These are phyloP conservation scores for Metalampra italica DNA, from an alignment of 2,888 invertebrate species.

Conservation along the genomic window DNA sequence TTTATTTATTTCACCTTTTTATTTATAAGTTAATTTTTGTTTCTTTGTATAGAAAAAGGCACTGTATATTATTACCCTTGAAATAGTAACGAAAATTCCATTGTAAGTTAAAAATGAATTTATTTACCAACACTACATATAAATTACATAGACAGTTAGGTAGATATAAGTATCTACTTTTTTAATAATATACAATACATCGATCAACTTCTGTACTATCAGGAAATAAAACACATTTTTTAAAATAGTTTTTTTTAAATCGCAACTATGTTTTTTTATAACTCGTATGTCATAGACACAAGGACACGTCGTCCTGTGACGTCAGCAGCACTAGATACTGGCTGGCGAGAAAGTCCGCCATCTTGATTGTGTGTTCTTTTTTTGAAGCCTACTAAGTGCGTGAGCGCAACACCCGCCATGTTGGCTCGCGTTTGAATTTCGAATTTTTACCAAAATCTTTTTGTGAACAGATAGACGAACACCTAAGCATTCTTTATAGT, in stretches of 20 bases:
- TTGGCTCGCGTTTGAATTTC: conserved; percentile 43
- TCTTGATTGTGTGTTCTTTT: conserved; percentile 70
- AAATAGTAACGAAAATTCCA: neutral
- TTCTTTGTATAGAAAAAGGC: conserved; percentile 9
- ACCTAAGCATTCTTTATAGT: too few relatives aligned
- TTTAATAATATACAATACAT: too few relatives aligned
- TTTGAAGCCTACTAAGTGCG: conserved; percentile 72
- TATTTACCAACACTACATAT: neutral
- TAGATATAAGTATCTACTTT: too few relatives aligned
- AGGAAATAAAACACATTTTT: too few relatives aligned
- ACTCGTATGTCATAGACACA: conserved; percentile 38
- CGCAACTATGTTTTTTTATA: neutral
- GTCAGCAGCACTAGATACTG: conserved; percentile 73
- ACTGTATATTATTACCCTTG: neutral
- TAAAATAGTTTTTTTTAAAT: too few relatives aligned
- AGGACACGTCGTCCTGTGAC: conserved; percentile 74
- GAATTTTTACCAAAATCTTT: conserved; percentile 12
- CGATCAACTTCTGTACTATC: too few relatives aligned
- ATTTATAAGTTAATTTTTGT: conserved; percentile 15
- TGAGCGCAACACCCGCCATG: conserved; percentile 52
- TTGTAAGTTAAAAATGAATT: neutral
- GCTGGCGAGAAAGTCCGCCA: conserved; percentile 74
- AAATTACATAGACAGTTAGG: too few relatives aligned
- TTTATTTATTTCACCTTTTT: conserved; percentile 20
- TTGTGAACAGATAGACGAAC: neutral